phyloP scores from a whole-genome alignment of 1,140 invertebrate genomes.

The Macrostomum lignano region DNA sequence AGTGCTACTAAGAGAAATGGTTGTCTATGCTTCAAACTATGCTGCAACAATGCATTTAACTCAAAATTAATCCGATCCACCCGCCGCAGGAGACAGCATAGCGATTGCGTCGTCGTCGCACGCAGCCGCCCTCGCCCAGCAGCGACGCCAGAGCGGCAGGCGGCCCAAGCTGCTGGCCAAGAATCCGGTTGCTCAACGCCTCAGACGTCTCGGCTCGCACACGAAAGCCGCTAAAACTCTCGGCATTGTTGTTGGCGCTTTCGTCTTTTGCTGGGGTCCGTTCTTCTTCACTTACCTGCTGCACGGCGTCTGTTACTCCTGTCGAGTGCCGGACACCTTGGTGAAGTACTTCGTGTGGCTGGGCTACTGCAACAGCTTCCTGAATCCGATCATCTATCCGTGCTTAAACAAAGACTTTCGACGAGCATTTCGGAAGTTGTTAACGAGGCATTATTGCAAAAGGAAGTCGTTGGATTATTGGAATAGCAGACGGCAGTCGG shows the following conservation, averaged over 20 bases:
- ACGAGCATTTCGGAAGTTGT: slow-evolving; percentile 39
- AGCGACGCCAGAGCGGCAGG: no score
- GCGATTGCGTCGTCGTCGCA: no score
- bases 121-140: no score
- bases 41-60: no score
- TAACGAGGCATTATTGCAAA: slow-evolving; percentile 7
- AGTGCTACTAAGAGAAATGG: no score
- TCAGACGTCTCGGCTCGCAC: slow-evolving; percentile 33
- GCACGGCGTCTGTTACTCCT: slow-evolving; percentile 14
- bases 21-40: no score
- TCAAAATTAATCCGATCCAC: no score
- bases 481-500: no score
- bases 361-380: slow-evolving; percentile 80
- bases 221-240: slow-evolving; percentile 38
- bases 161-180: no score
- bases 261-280: slow-evolving; percentile 25
- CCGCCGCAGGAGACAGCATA: no score
- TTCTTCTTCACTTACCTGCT: slow-evolving; percentile 23
- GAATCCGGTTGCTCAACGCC: slow-evolving; percentile 4
- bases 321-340: slow-evolving; percentile 15
- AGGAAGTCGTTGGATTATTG: not conserved
- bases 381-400: slow-evolving; percentile 48
- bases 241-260: slow-evolving; percentile 25
- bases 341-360: slow-evolving; percentile 54
- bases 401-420: slow-evolving; percentile 68